Evolutionary conservation across 2,113 vertebrate species (phyloP).

Genomic region (Phalacrocorax carbo): DNA sequence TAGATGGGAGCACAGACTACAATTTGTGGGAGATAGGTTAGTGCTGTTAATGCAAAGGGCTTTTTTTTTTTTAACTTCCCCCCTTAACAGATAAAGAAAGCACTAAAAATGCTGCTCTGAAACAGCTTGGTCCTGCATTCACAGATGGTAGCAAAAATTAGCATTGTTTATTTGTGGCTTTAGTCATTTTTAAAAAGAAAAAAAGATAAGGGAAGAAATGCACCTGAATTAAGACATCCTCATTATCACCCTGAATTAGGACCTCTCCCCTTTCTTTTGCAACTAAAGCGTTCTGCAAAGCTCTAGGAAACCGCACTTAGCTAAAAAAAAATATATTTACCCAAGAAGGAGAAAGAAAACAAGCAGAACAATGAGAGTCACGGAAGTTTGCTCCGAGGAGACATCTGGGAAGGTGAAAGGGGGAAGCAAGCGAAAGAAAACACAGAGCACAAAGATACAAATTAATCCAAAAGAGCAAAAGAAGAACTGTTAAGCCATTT

Average conservation of each 20-base stretch:
- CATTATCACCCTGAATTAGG: neutral
- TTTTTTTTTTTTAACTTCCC: neutral
- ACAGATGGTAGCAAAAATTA: slow-evolving; percentile 13
- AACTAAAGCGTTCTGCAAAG: neutral
- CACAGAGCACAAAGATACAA: neutral
- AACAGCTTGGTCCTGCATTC: neutral
- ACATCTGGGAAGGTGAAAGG: slow-evolving; percentile 39
- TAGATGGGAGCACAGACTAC: neutral
- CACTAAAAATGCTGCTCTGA: neutral
- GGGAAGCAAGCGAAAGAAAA: neutral
- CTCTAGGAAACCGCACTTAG: neutral
- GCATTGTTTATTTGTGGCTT: neutral
- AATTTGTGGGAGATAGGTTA: neutral
- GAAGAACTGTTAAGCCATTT: neutral
- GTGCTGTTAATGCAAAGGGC: neutral
- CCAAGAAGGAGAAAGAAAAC: slow-evolving; percentile 11
- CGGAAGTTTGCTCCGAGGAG: slow-evolving; percentile 31
- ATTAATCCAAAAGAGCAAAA: neutral
- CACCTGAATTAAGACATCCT: neutral
- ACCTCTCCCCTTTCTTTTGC: neutral
- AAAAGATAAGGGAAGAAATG: neutral
- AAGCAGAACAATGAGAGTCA: slow-evolving; percentile 34
- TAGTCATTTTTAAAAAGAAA: neutral
- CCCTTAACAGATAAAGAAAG: neutral
- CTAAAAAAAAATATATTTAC: neutral